These are phyloP conservation scores for Drosophila lini DNA, from an alignment of 1,140 invertebrate species.

Conservation along the genomic window DNA sequence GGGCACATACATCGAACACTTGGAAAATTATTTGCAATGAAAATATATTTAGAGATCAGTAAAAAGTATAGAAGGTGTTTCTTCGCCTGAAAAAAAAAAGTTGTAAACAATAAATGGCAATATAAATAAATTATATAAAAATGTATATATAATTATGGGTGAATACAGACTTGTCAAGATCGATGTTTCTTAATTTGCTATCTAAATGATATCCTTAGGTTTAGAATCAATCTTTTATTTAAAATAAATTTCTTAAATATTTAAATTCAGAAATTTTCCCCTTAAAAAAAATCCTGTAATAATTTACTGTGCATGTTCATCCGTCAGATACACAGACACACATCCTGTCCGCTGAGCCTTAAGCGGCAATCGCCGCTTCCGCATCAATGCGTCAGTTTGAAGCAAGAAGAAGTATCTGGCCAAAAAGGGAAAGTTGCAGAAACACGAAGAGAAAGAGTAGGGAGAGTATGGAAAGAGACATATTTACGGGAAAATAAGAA, in stretches of 20 bases:
- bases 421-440: slow-evolving; percentile 19
- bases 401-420: slow-evolving; percentile 27
- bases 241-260: not conserved
- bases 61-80: no score
- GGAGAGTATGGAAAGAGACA: not conserved
- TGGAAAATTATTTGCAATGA: not conserved
- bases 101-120: no score
- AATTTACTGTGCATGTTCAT: slow-evolving; percentile 10
- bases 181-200: not conserved
- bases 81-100: no score
- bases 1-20: slow-evolving; percentile 15
- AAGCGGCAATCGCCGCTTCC: slow-evolving; percentile 75
- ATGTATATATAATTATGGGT: no score
- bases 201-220: not conserved
- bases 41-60: not conserved
- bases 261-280: not conserved
- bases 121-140: not conserved
- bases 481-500: not conserved
- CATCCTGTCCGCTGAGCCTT: slow-evolving; percentile 49
- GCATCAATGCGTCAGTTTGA: slow-evolving; percentile 77
- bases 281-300: not conserved
- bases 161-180: no score
- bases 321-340: slow-evolving; percentile 46
- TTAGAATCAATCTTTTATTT: not conserved
- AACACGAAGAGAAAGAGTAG: slow-evolving; percentile 1